Conservation (phyloP, 2,113 vertebrate species). For the Entomyzon cyanotis region DNA sequence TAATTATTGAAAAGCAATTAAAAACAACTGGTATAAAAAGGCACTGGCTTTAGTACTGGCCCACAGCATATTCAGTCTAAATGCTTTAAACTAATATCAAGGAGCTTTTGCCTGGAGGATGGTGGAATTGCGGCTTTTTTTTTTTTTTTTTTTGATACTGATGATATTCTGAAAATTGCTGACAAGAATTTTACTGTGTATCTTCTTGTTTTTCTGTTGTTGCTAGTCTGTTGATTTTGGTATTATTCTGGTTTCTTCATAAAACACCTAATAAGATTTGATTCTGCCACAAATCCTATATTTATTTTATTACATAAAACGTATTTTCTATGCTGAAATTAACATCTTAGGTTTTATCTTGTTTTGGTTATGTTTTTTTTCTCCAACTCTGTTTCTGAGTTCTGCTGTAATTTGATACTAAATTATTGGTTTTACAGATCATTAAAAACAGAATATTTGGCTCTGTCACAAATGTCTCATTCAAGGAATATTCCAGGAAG, state of each 20-base stretch:
- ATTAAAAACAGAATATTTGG: background rate
- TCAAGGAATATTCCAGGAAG: background rate
- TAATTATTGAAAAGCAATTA: background rate
- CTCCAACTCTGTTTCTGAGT: background rate
- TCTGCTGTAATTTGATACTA: background rate
- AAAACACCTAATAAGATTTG: background rate
- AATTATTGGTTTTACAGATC: background rate
- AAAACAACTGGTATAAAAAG: background rate
- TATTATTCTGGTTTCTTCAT: background rate
- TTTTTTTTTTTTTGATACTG: background rate
- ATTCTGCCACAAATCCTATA: background rate
- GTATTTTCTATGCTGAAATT: background rate
- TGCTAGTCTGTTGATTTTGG: background rate
- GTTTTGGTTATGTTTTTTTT: background rate
- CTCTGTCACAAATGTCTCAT: background rate
- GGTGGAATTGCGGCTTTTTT: background rate
- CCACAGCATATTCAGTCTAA: background rate
- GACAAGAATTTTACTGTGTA: background rate
- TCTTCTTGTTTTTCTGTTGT: background rate
- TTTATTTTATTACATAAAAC: background rate
- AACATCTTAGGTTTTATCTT: accelerated
- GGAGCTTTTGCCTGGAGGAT: background rate
- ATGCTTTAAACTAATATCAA: background rate
- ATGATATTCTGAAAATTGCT: background rate
- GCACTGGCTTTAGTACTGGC: background rate